Evolutionary conservation across 30 jellyfish, hydroid and myxozoan genomes (phyloP).

Genomic region (Nemopilema nomurai): DNA sequence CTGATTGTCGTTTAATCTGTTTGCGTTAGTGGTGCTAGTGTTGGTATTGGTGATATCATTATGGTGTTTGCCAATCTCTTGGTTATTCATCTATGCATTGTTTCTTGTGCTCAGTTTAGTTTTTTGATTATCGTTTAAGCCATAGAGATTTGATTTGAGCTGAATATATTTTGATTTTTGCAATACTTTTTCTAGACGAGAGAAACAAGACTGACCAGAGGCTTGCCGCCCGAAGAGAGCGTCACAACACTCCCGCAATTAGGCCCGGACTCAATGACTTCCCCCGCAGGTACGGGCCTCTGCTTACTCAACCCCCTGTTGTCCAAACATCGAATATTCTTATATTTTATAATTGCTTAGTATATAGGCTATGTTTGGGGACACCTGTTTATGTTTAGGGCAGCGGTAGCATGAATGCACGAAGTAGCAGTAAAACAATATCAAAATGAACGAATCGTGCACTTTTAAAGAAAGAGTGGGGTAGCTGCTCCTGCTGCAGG

Average conservation of each 20-base stretch:
- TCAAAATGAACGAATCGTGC: too few relatives aligned
- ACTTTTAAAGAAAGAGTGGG: too few relatives aligned
- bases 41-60: background rate
- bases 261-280: conserved; percentile 70
- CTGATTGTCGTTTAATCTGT: background rate
- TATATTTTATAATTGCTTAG: too few relatives aligned
- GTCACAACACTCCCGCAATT: conserved; percentile 72
- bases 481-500: too few relatives aligned
- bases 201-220: conserved; percentile 61
- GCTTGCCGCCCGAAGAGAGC: conserved; percentile 37
- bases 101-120: too few relatives aligned
- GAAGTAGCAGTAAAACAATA: too few relatives aligned
- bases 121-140: too few relatives aligned
- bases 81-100: background rate
- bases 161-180: background rate
- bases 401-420: too few relatives aligned
- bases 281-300: conserved; percentile 50
- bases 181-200: conserved; percentile 50
- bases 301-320: background rate
- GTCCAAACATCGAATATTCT: too few relatives aligned
- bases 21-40: background rate
- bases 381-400: too few relatives aligned
- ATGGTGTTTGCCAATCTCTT: background rate
- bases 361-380: too few relatives aligned
- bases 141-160: too few relatives aligned